A percentile compares a stretch with the other conserved stretches of the same genome.
Evolutionary conservation across 2,888 invertebrate species (phyloP).

Genomic region (Andrena hattorfiana): DNA sequence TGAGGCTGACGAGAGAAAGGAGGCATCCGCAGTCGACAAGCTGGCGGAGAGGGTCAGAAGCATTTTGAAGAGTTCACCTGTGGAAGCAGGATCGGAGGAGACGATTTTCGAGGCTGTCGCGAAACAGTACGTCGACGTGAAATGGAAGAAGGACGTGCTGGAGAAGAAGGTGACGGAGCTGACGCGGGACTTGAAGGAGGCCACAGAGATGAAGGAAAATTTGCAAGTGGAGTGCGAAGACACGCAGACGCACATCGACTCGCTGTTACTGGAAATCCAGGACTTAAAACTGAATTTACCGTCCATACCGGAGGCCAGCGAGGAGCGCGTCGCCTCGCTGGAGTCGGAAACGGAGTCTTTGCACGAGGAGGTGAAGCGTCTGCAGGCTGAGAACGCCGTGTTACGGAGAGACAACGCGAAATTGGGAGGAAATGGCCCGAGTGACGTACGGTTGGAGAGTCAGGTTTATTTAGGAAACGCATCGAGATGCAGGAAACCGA

Average conservation of each 20-base stretch:
- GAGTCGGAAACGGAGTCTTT: slow-evolving; percentile 83
- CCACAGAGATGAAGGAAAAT: slow-evolving; percentile 77
- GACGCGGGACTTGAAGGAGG: slow-evolving; percentile 78
- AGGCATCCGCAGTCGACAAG: slow-evolving; percentile 42
- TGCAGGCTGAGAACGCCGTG: slow-evolving; percentile 82
- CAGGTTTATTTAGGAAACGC: slow-evolving; percentile 85
- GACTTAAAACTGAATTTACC: slow-evolving; percentile 80
- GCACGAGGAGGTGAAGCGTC: slow-evolving; percentile 84
- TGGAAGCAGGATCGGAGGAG: slow-evolving; percentile 77
- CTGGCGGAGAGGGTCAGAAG: slow-evolving; percentile 71
- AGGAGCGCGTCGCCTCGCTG: slow-evolving; percentile 79
- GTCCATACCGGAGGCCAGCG: slow-evolving; percentile 82
- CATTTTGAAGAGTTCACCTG: slow-evolving; percentile 83
- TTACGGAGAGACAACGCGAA: slow-evolving; percentile 74
- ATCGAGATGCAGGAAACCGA: slow-evolving; percentile 85
- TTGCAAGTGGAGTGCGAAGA: slow-evolving; percentile 81
- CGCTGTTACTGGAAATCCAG: slow-evolving; percentile 77
- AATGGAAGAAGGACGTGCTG: slow-evolving; percentile 83
- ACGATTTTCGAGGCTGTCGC: slow-evolving; percentile 77
- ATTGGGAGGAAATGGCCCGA: slow-evolving; percentile 85
- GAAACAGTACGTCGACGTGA: slow-evolving; percentile 76
- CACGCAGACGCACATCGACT: slow-evolving; percentile 82
- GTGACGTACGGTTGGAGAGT: slow-evolving; percentile 75
- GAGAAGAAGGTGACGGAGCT: slow-evolving; percentile 83
- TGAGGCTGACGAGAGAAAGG: not conserved